Base-by-base conservation (phyloP, 1,140 invertebrate species). In the Eueides isabella region DNA sequence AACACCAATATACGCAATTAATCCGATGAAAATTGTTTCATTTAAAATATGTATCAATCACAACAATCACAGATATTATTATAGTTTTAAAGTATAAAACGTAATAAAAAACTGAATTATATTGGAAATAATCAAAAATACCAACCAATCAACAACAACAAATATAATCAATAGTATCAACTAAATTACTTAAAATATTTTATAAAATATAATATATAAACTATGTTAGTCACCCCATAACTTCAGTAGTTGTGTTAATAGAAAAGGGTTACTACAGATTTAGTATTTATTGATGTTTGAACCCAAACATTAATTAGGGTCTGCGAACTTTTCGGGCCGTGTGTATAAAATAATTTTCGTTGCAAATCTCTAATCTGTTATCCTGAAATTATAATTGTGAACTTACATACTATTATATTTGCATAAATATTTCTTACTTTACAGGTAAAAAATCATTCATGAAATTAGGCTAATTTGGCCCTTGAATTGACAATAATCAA, bases 281-380 rank as follows among this genome's bases (percentile, higher is more conserved):
- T 64, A 63, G 31, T 30, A 30, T 64, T 64, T 64, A 64, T 64
- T 23, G n/a, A 33, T 35, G 19, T 64, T 64, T 19, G 30, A 19
- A 33, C 7, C 62, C 62, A 64, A 64, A 64, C 30, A 64, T 64
- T 64, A 35, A 64, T 33, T 30, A 19, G 62, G 31, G 31, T 64
- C 7, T 29, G 6, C 62, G 26, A 64, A 64, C 30, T 64, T 64
- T 64, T 64, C 62, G 62, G 30, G 2, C 12, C 19, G 31, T 64
- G 31, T 64, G 6, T 55, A 55, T 55, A 26, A 26, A 55, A 55
- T 55, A 55, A 23, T 55, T 55, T 23, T 55, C 19, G 48, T 55
- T 55, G 2, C 26, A 26, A 26, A 55, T 55, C 19, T 55, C 7
- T 14, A 55, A 55, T 55, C 7, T 55, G 26, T 26, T 55, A 26